These are phyloP conservation scores for Craseonycteris thonglongyai DNA, from an alignment of 2,113 vertebrate species.

Conservation along the genomic window DNA sequence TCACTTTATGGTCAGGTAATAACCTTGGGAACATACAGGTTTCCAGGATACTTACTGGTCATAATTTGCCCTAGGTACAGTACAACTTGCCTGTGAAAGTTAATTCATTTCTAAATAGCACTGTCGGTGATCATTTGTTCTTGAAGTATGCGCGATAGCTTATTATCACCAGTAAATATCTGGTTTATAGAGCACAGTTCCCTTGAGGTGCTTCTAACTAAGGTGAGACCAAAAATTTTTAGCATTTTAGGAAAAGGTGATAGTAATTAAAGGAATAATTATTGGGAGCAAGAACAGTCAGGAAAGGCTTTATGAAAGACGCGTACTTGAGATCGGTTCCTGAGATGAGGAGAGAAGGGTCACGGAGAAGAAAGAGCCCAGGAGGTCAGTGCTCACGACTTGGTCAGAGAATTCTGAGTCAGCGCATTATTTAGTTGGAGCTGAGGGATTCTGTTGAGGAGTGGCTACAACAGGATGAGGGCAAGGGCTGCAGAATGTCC, in stretches of 20 bases:
- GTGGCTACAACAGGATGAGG: background rate
- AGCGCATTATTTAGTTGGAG: background rate
- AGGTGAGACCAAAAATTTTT: background rate
- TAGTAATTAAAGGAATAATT: background rate
- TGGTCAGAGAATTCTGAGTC: background rate
- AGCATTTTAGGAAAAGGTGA: constrained; percentile 14
- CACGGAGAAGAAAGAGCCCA: background rate
- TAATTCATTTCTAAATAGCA: constrained; percentile 3
- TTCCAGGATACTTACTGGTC: background rate
- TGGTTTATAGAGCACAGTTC: background rate
- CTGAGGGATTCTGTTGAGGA: background rate
- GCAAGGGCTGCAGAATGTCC: background rate
- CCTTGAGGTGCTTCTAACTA: background rate
- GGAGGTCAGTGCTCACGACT: background rate
- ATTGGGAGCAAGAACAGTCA: background rate
- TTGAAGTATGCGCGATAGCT: background rate
- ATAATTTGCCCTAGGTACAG: background rate
- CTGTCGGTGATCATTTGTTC: background rate
- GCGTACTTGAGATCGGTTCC: background rate
- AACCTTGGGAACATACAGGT: background rate
- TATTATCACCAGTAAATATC: background rate
- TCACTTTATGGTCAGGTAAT: background rate
- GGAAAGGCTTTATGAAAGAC: background rate
- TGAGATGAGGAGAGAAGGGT: background rate
- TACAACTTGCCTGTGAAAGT: background rate